These are phyloP conservation scores for Oryzias melastigma DNA, from an alignment of 2,113 vertebrate genomes.

Conservation along the genomic window DNA sequence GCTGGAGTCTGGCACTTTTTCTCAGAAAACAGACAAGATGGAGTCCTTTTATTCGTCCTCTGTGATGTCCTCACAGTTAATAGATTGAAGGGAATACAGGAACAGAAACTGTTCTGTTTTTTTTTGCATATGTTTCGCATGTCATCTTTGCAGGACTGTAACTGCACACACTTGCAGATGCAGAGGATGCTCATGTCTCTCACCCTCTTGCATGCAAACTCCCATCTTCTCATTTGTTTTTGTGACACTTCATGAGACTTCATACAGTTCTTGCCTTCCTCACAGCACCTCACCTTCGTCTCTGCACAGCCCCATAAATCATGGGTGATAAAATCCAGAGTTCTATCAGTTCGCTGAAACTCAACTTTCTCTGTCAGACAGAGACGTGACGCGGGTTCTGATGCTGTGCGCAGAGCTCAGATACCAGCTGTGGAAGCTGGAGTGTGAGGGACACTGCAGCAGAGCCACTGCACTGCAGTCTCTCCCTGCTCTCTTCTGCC, in stretches of 20 bases:
- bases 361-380: conserved; percentile 49
- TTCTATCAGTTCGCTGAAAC: conserved; percentile 37
- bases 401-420: conserved; percentile 52
- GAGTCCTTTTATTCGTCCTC: conserved; percentile 9
- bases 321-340: conserved; percentile 38
- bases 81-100: too few relatives aligned
- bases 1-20: conserved; percentile 19
- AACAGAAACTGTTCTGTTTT: neutral
- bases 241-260: conserved; percentile 12
- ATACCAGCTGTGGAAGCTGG: conserved; percentile 40
- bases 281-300: neutral
- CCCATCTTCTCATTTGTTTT: conserved; percentile 24
- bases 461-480: conserved; percentile 54
- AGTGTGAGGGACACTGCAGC: conserved; percentile 57
- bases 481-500: conserved; percentile 45
- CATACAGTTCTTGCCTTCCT: neutral
- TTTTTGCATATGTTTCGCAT: conserved; percentile 6
- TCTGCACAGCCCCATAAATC: conserved; percentile 25
- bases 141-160: conserved; percentile 3
- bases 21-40: conserved; percentile 8
- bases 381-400: conserved; percentile 64
- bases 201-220: conserved; percentile 3
- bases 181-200: neutral
- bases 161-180: neutral
- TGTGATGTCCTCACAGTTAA: too few relatives aligned